phyloP scores from a whole-genome alignment of 2,113 vertebrate species.

The Oreocharis arfaki region DNA sequence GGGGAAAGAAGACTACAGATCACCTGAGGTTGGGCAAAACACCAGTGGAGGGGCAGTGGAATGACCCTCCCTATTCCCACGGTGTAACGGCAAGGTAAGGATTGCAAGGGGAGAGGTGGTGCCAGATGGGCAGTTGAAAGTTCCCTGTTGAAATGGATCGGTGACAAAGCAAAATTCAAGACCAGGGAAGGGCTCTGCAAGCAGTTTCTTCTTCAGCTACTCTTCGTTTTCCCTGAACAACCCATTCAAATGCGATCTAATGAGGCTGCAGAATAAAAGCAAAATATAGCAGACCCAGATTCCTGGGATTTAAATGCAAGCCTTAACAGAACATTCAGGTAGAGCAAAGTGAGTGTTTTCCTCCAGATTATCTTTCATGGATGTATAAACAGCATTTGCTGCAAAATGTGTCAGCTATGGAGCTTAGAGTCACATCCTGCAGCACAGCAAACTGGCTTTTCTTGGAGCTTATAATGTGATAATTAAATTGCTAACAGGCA shows the following conservation, averaged over 20 bases:
- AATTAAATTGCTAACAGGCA: conserved; percentile 97
- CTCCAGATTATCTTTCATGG: conserved; percentile 41
- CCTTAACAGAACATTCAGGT: not conserved
- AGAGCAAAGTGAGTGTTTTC: not conserved
- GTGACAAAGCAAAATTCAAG: not conserved
- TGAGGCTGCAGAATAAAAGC: not conserved
- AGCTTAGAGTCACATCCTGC: conserved; percentile 81
- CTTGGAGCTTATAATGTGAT: conserved; percentile 94
- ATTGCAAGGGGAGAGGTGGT: not conserved
- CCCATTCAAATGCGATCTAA: not conserved
- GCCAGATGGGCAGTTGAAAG: not conserved
- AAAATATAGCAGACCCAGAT: not conserved
- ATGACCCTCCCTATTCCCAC: not conserved
- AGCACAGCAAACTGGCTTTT: conserved; percentile 81
- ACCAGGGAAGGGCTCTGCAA: not conserved
- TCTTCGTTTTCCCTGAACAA: not conserved
- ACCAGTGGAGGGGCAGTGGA: rapidly evolving
- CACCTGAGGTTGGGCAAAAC: not conserved
- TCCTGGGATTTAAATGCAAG: not conserved
- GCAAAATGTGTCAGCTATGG: conserved; percentile 74
- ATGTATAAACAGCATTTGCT: conserved; percentile 64
- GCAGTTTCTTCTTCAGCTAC: not conserved
- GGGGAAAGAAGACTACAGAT: not conserved
- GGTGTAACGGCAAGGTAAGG: not conserved
- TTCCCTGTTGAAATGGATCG: not conserved